These are phyloP conservation scores for Cossypha heuglini DNA, from an alignment of 2,797 vertebrate genomes.

Conservation along the genomic window DNA sequence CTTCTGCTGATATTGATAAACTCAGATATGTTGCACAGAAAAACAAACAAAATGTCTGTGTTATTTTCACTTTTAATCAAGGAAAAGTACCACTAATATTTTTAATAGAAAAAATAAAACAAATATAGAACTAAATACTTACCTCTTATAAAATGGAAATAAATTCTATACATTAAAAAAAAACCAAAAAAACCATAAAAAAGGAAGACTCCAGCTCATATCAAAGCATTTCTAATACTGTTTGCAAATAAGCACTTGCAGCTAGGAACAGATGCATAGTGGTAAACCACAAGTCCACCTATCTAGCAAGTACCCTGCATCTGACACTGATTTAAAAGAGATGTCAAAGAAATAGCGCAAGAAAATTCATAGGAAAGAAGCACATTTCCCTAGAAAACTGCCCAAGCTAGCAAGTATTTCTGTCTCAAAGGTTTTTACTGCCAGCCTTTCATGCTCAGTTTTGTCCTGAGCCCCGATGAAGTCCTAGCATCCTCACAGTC, in stretches of 20 bases:
- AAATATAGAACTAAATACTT: neutral
- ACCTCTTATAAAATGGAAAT: neutral
- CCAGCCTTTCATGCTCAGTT: neutral
- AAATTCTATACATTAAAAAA: neutral
- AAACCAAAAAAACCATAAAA: neutral
- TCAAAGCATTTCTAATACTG: neutral
- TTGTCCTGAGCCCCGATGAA: neutral
- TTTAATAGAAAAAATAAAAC: neutral
- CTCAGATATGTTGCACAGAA: neutral
- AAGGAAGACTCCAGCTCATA: neutral
- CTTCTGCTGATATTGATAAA: neutral
- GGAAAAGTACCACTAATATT: neutral
- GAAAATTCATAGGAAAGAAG: neutral
- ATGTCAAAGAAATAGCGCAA: neutral
- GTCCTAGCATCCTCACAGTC: fast-evolving
- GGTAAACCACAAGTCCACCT: neutral
- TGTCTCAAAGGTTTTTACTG: neutral
- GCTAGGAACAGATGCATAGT: neutral
- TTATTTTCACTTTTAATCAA: neutral
- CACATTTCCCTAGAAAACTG: neutral
- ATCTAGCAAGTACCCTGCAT: neutral
- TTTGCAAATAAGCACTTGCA: neutral
- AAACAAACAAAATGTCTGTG: neutral
- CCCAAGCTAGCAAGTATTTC: neutral
- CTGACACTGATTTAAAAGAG: neutral